Conservation (phyloP, 1,140 invertebrate species). For the Ephestia elutella region DNA sequence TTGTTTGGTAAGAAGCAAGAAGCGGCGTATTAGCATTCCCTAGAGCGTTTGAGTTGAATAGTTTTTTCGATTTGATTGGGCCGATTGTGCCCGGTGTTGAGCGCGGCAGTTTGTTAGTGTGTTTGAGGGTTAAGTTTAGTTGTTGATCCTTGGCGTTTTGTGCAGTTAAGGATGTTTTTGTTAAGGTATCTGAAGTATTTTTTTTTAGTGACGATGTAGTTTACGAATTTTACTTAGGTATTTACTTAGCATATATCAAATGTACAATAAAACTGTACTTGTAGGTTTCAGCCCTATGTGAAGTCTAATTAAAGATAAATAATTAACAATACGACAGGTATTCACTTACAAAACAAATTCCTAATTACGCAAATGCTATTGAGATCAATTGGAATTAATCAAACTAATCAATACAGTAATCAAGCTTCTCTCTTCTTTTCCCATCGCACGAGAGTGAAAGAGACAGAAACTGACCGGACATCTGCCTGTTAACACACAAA, state of each 20-base stretch:
- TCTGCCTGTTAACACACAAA: constrained; percentile 69
- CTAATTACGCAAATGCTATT: constrained; percentile 33
- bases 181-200: neutral
- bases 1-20: constrained; percentile 62
- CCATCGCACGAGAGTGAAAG: constrained; percentile 21
- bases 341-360: too few relatives aligned
- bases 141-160: constrained; percentile 8
- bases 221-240: too few relatives aligned
- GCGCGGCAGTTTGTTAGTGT: constrained; percentile 28
- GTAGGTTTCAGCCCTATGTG: too few relatives aligned
- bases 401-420: constrained; percentile 53
- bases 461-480: constrained; percentile 45
- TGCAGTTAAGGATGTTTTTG: neutral
- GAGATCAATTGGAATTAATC: constrained; percentile 36
- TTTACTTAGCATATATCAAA: too few relatives aligned
- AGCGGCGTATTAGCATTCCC: constrained; percentile 67
- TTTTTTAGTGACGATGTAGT: too few relatives aligned
- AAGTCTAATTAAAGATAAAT: too few relatives aligned
- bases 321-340: too few relatives aligned
- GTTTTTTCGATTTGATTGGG: constrained; percentile 67
- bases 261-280: too few relatives aligned
- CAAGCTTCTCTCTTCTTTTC: constrained; percentile 26
- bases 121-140: constrained; percentile 25
- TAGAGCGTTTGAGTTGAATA: constrained; percentile 55
- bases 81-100: constrained; percentile 57